Base-by-base conservation (phyloP, 2,113 vertebrate genomes). In the Marmota flaviventris region DNA sequence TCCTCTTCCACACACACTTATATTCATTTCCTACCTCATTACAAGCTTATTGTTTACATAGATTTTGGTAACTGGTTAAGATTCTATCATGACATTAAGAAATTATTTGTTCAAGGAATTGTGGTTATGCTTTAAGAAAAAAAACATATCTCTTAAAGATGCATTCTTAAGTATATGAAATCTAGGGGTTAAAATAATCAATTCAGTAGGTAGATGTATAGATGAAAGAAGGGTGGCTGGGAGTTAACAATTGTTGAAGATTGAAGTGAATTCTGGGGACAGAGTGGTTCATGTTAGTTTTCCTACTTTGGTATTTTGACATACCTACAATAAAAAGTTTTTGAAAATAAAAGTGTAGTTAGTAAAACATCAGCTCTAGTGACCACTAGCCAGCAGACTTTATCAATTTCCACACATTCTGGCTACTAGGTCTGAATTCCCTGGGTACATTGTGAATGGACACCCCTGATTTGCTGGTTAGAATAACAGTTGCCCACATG, bases 1-100 rank as follows among this genome's bases (percentile, higher is more conserved):
- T 32, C 34, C 14, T 65, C 25, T 42, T 56, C 69, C 37, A 51
- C 3, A 10, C 7, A 27, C n/a, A 88, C 18, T 20, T 45, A 25
- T 58, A 32, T 67, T 53, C 25, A 75, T 51, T 82, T 67, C 29
- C 6, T 88, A 14, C 1, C 0, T 92, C 37, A 37, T 58, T 82
- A 45, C 29, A 81, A 65, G 45, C 4, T 45, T 77, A 39, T 22
- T 25, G 16, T 16, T 51, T 37, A 69, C 12, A 56, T 13, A 8
- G 10, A 77, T 95, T 83, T 92, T 76, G 24, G 53, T 82, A 83
- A 56, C 45, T 83, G 25, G 13, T 79, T 79, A 87, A 79, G 51
- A 48, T 86, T 63, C 37, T 65, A 29, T 53, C n/a, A 61, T 88
- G n/a, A 29, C 25, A 63, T 72, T 70, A 69, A 63, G 48, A 85